phyloP scores from a whole-genome alignment of 2,888 invertebrate genomes.

The Chymomyza procnemis region DNA sequence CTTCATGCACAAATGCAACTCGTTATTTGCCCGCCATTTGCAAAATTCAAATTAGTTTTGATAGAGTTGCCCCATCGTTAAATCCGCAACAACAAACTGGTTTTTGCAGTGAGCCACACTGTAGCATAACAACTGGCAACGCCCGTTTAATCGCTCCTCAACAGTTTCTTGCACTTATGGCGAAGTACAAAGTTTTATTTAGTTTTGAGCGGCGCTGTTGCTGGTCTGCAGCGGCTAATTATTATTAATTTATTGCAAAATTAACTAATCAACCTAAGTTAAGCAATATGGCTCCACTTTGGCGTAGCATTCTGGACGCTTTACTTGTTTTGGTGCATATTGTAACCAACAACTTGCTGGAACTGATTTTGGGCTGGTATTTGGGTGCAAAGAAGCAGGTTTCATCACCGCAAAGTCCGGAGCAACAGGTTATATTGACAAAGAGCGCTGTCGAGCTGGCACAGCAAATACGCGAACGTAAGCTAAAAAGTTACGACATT shows the following conservation, averaged over 20 bases:
- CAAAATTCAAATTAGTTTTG: background rate
- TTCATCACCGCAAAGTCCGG: conserved; percentile 51
- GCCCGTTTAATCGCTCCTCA: background rate
- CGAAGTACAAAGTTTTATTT: background rate
- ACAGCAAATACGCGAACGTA: conserved; percentile 82
- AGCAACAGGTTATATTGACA: conserved; percentile 75
- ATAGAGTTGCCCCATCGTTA: background rate
- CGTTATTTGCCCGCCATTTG: too few species aligned
- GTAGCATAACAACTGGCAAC: background rate
- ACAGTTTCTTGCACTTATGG: background rate
- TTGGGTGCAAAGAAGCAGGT: conserved; percentile 68
- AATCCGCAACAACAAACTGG: background rate
- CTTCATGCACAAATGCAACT: too few species aligned
- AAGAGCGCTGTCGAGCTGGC: conserved; percentile 86
- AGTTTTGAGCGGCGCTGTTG: conserved; percentile 16
- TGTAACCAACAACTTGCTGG: conserved; percentile 65
- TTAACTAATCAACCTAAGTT: background rate
- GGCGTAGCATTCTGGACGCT: conserved; percentile 55
- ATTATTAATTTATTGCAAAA: background rate
- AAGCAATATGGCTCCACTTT: conserved; percentile 49
- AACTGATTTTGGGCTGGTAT: conserved; percentile 72
- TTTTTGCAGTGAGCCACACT: background rate
- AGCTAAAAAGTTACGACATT: conserved; percentile 84
- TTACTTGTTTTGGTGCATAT: conserved; percentile 67
- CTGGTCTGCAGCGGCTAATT: background rate